These are phyloP conservation scores for Sprattus sprattus DNA, from an alignment of 2,113 vertebrate genomes.

Conservation along the genomic window DNA sequence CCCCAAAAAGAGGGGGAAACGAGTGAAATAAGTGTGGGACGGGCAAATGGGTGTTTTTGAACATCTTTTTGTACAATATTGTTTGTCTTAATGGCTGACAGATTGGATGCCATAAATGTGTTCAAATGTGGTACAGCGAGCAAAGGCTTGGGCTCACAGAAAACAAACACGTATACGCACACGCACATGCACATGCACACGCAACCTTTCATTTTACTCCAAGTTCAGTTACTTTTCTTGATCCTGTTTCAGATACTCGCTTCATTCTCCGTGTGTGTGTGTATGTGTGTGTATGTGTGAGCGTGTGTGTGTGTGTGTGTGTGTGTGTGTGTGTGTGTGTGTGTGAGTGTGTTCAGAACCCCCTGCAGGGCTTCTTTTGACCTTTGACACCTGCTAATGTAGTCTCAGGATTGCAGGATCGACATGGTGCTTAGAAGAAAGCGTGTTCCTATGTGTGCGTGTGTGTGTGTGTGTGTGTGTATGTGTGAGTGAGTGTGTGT, in stretches of 20 bases:
- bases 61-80: slow-evolving; percentile 12
- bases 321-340: slow-evolving; percentile 23
- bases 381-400: slow-evolving; percentile 54
- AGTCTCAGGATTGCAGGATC: slow-evolving; percentile 35
- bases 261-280: slow-evolving; percentile 31
- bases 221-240: no score
- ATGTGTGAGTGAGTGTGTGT: not conserved
- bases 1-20: slow-evolving; percentile 30
- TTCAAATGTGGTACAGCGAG: not conserved
- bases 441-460: not conserved
- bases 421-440: not conserved
- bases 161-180: not conserved
- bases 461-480: not conserved
- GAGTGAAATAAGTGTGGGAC: slow-evolving; percentile 28
- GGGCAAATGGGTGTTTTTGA: slow-evolving; percentile 30
- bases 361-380: slow-evolving; percentile 41
- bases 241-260: no score
- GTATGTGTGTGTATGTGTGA: slow-evolving; percentile 26
- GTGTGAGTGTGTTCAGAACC: not conserved
- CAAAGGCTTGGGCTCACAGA: not conserved
- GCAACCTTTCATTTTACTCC: not conserved
- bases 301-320: slow-evolving; percentile 14
- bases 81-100: slow-evolving; percentile 15
- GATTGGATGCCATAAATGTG: not conserved
- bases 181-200: not conserved